These are phyloP conservation scores for Cryptus viduatorius DNA, from an alignment of 2,888 invertebrate species.

Conservation along the genomic window DNA sequence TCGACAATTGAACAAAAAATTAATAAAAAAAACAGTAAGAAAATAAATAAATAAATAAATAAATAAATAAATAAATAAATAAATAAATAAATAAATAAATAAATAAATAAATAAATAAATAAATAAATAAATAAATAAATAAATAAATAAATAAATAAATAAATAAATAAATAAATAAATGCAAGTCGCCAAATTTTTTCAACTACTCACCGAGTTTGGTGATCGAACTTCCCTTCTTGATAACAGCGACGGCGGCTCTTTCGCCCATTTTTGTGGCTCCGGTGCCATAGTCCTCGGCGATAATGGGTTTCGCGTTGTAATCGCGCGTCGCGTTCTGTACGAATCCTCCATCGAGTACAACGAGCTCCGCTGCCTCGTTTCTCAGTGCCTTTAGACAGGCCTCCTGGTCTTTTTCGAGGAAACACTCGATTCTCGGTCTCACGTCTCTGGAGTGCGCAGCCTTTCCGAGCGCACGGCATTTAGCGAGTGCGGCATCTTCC, in stretches of 20 bases:
- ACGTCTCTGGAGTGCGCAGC: constrained; percentile 92
- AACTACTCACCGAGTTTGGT: constrained; percentile 84
- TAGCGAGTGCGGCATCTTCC: constrained; percentile 89
- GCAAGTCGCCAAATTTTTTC: neutral
- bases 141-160: neutral
- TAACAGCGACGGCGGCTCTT: constrained; percentile 88
- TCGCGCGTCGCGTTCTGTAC: constrained; percentile 86
- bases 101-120: neutral
- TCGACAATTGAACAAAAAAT: neutral
- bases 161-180: neutral
- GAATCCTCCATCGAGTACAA: constrained; percentile 89
- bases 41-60: neutral
- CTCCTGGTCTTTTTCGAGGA: constrained; percentile 88
- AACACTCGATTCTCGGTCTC: constrained; percentile 92
- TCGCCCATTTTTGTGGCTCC: constrained; percentile 86
- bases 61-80: neutral
- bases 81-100: neutral
- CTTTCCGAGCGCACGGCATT: constrained; percentile 90
- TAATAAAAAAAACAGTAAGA: neutral
- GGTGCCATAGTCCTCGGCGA: constrained; percentile 88
- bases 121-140: neutral
- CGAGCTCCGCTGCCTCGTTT: constrained; percentile 90
- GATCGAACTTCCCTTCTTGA: constrained; percentile 87
- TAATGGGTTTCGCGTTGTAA: constrained; percentile 88
- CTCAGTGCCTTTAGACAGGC: constrained; percentile 89